phyloP scores from a whole-genome alignment of 2,888 invertebrate genomes.

The Torymus texanus region DNA sequence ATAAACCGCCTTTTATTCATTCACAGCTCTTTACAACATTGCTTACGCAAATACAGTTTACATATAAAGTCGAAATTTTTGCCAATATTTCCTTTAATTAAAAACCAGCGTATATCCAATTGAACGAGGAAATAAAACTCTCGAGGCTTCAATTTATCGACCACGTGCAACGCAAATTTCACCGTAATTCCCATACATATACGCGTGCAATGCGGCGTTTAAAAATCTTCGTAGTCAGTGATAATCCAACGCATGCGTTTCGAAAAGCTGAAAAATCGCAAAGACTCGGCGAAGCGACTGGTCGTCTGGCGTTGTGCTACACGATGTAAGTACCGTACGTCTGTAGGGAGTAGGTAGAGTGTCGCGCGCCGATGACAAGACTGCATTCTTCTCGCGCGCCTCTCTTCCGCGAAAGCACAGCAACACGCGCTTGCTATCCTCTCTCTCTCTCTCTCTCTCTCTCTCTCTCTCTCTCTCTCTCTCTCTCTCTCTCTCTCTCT shows the following conservation, averaged over 20 bases:
- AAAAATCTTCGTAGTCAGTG: too few relatives aligned
- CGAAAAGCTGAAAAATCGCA: too few relatives aligned
- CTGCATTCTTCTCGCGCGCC: conserved; percentile 67
- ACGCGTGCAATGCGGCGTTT: too few relatives aligned
- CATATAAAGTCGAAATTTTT: background rate
- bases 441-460: background rate
- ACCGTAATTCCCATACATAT: too few relatives aligned
- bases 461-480: conserved; percentile 3
- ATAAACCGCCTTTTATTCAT: too few relatives aligned
- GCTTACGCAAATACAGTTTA: too few relatives aligned
- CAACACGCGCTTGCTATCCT: background rate
- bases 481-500: conserved; percentile 3
- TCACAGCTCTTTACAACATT: too few relatives aligned
- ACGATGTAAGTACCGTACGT: conserved; percentile 67
- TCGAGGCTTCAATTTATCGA: too few relatives aligned
- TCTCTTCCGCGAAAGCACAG: conserved; percentile 60
- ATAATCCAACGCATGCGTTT: too few relatives aligned
- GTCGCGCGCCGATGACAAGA: conserved; percentile 66
- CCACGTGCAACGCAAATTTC: too few relatives aligned
- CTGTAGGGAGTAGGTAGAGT: conserved; percentile 53
- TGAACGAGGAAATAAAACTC: background rate
- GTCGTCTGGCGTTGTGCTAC: conserved; percentile 50
- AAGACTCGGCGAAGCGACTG: too few relatives aligned
- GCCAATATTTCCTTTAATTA: background rate
- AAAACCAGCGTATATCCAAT: background rate